A percentile compares a stretch with the other conserved stretches of the same genome.
Evolutionary conservation across 2,113 vertebrate genomes (phyloP).

Genomic region (Colossoma macropomum): DNA sequence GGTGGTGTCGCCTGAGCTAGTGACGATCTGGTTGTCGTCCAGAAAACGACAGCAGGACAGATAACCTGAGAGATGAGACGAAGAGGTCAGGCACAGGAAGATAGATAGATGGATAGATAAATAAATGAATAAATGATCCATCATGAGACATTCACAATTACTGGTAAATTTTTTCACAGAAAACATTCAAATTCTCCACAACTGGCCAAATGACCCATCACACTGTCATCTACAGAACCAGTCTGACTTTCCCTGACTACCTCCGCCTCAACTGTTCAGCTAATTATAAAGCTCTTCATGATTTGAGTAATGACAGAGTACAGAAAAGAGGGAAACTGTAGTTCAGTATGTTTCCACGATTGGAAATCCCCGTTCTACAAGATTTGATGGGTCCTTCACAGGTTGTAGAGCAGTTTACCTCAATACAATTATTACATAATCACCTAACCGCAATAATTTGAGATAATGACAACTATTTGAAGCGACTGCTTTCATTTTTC

Average conservation of each 20-base stretch:
- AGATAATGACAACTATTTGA: too few species aligned
- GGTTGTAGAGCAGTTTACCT: neutral
- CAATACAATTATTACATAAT: too few species aligned
- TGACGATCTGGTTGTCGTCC: conserved; percentile 99
- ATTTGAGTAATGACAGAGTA: neutral
- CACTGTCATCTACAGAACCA: neutral
- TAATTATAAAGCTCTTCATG: neutral
- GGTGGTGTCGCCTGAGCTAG: conserved; percentile 98
- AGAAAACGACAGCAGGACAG: conserved; percentile 98
- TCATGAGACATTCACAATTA: too few species aligned
- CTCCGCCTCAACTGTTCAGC: neutral
- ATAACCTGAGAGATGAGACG: conserved; percentile 83
- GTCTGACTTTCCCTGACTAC: neutral
- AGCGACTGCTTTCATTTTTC: too few species aligned
- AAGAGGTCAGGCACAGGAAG: neutral
- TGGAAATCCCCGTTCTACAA: neutral
- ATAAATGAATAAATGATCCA: neutral
- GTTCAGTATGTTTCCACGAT: neutral
- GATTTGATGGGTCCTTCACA: neutral
- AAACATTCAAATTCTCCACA: neutral
- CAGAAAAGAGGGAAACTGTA: neutral
- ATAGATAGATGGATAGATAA: neutral
- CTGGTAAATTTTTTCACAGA: too few species aligned
- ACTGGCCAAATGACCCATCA: neutral
- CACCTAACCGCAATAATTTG: too few species aligned